phyloP scores from a whole-genome alignment of 2,888 invertebrate genomes.

The Pristionchus arcanus region DNA sequence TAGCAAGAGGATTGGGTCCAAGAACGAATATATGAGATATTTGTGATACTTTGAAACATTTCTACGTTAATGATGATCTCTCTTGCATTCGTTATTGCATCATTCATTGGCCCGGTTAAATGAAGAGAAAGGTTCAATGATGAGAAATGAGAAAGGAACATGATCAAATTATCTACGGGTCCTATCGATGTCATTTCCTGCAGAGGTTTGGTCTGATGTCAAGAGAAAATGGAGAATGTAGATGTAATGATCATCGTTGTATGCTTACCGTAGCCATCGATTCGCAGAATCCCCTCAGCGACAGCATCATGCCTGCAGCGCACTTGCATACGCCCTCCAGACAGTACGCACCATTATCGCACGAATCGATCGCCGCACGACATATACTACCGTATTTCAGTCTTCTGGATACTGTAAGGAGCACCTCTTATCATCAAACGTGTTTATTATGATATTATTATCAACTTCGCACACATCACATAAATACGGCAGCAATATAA shows the following conservation, averaged over 20 bases:
- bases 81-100: no score
- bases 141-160: no score
- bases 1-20: not conserved
- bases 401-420: constrained; percentile 55
- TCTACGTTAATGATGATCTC: no score
- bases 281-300: constrained; percentile 67
- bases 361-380: constrained; percentile 56
- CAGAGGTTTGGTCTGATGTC: no score
- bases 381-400: constrained; percentile 69
- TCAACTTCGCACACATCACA: not conserved
- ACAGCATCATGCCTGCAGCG: constrained; percentile 63
- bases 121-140: no score
- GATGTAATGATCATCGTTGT: not conserved
- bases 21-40: not conserved
- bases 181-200: no score
- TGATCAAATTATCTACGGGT: no score
- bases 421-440: not conserved
- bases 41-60: no score
- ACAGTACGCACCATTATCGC: constrained; percentile 58
- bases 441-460: constrained; percentile 49
- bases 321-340: constrained; percentile 73
- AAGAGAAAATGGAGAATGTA: no score
- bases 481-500: not conserved
- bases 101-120: no score
- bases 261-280: not conserved